These are phyloP conservation scores for Drosophila tristis DNA, from an alignment of 1,140 invertebrate species.

Conservation along the genomic window DNA sequence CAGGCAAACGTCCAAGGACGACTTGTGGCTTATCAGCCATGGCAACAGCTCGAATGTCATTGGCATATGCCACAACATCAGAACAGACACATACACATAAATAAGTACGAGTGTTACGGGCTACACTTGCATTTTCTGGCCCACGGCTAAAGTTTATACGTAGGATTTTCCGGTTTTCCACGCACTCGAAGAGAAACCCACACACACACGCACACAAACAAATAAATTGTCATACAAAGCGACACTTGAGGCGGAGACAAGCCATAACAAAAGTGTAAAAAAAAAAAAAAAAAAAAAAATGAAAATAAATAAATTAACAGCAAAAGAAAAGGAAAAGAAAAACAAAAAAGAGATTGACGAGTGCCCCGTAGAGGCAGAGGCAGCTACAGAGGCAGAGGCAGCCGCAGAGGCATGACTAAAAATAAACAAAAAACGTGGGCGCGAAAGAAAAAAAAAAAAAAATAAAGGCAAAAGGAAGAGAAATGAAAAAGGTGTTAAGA, in stretches of 20 bases:
- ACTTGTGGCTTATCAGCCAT: conserved; percentile 60
- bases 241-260: conserved; percentile 46
- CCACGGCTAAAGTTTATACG: conserved; percentile 20
- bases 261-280: conserved; percentile 18
- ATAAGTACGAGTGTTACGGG: not conserved
- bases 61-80: conserved; percentile 36
- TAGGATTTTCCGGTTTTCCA: conserved; percentile 79
- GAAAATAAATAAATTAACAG: conserved; percentile 32
- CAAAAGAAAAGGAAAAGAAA: conserved; percentile 19
- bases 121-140: conserved; percentile 71
- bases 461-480: conserved; percentile 12
- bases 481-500: conserved; percentile 70
- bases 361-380: conserved; percentile 10
- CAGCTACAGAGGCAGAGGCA: too few relatives aligned
- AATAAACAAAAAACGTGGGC: conserved; percentile 73
- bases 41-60: conserved; percentile 67
- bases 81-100: not conserved
- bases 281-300: not conserved
- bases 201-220: conserved; percentile 25
- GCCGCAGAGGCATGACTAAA: conserved; percentile 53
- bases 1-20: conserved; percentile 53
- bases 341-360: conserved; percentile 17
- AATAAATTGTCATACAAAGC: conserved; percentile 52
- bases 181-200: conserved; percentile 44
- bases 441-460: conserved; percentile 25